A percentile compares a stretch with the other conserved stretches of the same genome.
Conservation (phyloP, 2,888 invertebrate genomes). For the Xylocampa areola region DNA sequence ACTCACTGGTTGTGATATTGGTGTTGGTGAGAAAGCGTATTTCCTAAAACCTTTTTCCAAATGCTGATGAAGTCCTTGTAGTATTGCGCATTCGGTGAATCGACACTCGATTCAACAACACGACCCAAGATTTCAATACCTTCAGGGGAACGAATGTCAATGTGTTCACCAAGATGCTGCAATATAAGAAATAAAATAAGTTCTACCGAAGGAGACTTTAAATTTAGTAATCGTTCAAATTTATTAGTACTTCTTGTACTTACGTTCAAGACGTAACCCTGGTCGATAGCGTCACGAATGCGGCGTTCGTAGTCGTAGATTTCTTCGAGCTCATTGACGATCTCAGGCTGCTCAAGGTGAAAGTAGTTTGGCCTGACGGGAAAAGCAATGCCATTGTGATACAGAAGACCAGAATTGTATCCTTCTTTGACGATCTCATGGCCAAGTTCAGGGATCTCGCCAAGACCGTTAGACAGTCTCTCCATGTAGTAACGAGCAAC, state of each 20-base stretch:
- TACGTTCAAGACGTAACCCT: conserved; percentile 85
- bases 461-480: conserved; percentile 92
- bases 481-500: conserved; percentile 93
- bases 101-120: conserved; percentile 91
- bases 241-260: no score
- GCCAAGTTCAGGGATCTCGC: conserved; percentile 91
- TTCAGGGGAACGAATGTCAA: conserved; percentile 90
- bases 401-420: conserved; percentile 91
- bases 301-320: conserved; percentile 89
- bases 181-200: conserved; percentile 16
- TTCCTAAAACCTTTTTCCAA: conserved; percentile 91
- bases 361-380: conserved; percentile 90
- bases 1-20: conserved; percentile 69
- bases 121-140: conserved; percentile 91
- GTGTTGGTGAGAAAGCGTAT: conserved; percentile 67
- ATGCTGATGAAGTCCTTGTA: conserved; percentile 90
- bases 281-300: conserved; percentile 90
- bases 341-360: conserved; percentile 82
- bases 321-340: conserved; percentile 78
- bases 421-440: conserved; percentile 89
- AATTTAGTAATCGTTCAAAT: no score
- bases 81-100: conserved; percentile 89
- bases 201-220: background rate
- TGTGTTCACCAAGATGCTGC: conserved; percentile 84
- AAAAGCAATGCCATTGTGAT: conserved; percentile 91